Conservation (phyloP, 2,113 vertebrate genomes). For the Hydrolagus affinis region DNA sequence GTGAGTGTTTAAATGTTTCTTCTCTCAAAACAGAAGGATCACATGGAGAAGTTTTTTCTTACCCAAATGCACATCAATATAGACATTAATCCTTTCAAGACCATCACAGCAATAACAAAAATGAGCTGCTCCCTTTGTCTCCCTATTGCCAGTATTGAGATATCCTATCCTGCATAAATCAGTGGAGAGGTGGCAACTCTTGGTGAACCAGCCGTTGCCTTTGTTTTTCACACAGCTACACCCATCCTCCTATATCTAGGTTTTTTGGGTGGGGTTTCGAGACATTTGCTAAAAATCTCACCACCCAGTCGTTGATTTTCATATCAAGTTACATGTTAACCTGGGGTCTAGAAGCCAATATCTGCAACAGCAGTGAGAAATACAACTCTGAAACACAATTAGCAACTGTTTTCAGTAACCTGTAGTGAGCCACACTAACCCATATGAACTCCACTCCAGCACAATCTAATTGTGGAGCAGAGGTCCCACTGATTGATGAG, state of each 20-base stretch:
- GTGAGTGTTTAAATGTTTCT: slow-evolving; percentile 48
- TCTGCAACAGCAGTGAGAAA: background rate
- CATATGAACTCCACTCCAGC: too few relatives aligned
- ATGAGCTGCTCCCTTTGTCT: background rate
- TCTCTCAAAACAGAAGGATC: slow-evolving; percentile 51
- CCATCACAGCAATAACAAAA: slow-evolving; percentile 35
- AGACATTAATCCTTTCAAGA: slow-evolving; percentile 63
- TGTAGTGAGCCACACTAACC: too few relatives aligned
- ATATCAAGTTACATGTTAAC: background rate
- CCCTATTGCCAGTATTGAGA: background rate
- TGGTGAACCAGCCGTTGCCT: background rate
- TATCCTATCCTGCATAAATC: background rate
- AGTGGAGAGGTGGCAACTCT: background rate
- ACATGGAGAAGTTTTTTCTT: slow-evolving; percentile 38
- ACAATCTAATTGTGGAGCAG: too few relatives aligned
- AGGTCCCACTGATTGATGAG: too few relatives aligned
- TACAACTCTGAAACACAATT: too few relatives aligned
- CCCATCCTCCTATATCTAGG: background rate
- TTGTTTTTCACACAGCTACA: background rate
- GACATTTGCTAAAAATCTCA: background rate
- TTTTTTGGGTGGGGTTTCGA: background rate
- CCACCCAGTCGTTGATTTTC: background rate
- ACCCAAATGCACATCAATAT: slow-evolving; percentile 51
- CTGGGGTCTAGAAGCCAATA: background rate
- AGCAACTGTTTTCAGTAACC: too few relatives aligned